Evolutionary conservation across 2,888 invertebrate genomes (phyloP).

Genomic region (Oxyteleia sp.): DNA sequence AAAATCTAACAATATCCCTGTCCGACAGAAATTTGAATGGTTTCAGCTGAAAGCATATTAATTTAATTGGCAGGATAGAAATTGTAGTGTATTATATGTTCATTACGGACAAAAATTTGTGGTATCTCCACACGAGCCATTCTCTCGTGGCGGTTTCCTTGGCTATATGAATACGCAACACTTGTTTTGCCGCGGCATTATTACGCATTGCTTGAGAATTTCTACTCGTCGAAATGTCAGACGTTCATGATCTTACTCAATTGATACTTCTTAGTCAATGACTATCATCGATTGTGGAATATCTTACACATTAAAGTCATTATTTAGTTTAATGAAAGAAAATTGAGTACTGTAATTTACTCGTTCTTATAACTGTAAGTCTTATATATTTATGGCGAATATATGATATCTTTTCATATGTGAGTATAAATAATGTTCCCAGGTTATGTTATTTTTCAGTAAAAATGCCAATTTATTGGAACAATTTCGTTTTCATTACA

Average conservation of each 20-base stretch:
- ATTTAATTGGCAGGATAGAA: not conserved
- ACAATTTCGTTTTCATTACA: too few relatives aligned
- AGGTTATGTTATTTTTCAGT: too few relatives aligned
- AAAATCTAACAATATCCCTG: not conserved
- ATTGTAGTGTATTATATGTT: not conserved
- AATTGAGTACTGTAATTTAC: slow-evolving; percentile 7
- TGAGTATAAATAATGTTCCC: too few relatives aligned
- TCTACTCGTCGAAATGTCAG: slow-evolving; percentile 83
- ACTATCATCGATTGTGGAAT: slow-evolving; percentile 43
- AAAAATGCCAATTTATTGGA: too few relatives aligned
- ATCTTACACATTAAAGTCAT: slow-evolving; percentile 33
- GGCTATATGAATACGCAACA: slow-evolving; percentile 61
- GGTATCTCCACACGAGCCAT: not conserved
- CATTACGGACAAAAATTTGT: slow-evolving; percentile 1
- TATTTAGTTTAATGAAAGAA: slow-evolving; percentile 41
- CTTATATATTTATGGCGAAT: not conserved
- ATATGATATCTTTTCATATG: too few relatives aligned
- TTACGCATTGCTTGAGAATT: slow-evolving; percentile 71
- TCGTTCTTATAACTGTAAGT: slow-evolving; percentile 12
- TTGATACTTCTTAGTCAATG: slow-evolving; percentile 74
- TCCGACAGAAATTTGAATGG: not conserved
- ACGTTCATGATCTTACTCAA: slow-evolving; percentile 79
- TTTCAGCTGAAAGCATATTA: not conserved
- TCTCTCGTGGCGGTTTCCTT: slow-evolving; percentile 24
- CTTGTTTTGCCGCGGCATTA: slow-evolving; percentile 65